Evolutionary conservation across 2,797 vertebrate genomes (phyloP).

Genomic region (Lophotriccus pileatus): DNA sequence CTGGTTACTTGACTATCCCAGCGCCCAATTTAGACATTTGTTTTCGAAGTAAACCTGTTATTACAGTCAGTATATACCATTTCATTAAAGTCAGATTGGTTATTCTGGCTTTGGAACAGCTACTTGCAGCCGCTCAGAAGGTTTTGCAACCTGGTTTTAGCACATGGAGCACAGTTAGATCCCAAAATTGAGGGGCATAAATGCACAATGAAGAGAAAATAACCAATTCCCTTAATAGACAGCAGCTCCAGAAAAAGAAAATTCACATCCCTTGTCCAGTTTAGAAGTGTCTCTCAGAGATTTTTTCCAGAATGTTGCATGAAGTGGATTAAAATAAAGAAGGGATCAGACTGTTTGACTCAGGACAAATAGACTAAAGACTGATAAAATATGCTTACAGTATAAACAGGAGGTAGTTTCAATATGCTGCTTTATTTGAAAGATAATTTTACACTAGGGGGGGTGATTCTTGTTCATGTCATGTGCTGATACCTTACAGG

Average conservation of each 20-base stretch:
- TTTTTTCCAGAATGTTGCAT: neutral
- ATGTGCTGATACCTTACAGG: neutral
- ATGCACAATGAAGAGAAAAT: neutral
- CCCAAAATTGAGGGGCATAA: neutral
- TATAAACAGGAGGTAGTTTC: neutral
- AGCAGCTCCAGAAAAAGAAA: neutral
- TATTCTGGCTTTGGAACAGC: neutral
- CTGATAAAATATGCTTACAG: neutral
- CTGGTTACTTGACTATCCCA: neutral
- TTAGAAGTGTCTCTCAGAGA: neutral
- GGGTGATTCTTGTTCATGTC: neutral
- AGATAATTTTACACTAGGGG: neutral
- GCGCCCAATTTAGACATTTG: neutral
- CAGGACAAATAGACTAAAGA: neutral
- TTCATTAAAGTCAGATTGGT: neutral
- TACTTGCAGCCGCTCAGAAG: neutral
- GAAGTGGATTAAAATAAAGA: neutral
- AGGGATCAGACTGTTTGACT: neutral
- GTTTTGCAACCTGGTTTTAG: neutral
- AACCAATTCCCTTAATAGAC: neutral
- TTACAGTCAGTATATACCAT: neutral
- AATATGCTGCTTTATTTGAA: neutral
- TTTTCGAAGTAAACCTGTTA: neutral
- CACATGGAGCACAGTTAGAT: neutral
- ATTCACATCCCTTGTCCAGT: neutral